Evolutionary conservation across 1,140 invertebrate species (phyloP).

Genomic region (Drosophila neocordata): DNA sequence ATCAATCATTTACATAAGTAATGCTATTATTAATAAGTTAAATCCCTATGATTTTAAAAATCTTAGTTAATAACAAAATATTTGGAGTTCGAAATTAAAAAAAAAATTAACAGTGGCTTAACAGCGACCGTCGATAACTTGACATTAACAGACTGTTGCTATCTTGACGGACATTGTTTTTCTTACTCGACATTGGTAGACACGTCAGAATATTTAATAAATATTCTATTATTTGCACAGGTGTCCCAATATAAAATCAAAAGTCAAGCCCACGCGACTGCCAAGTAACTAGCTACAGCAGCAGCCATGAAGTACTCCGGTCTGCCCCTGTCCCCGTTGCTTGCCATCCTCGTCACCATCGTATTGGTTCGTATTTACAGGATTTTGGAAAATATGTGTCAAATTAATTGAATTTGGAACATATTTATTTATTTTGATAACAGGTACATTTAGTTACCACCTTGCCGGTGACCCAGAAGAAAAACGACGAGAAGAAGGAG

Average conservation of each 20-base stretch:
- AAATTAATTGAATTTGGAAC: not conserved
- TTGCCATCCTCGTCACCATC: conserved; percentile 19
- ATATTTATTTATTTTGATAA: not conserved
- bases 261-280: conserved; percentile 6
- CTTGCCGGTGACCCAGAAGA: conserved; percentile 73
- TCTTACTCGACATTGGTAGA: conserved; percentile 12
- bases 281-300: conserved; percentile 8
- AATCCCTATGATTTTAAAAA: no score
- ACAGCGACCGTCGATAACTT: no score
- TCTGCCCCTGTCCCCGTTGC: conserved; percentile 19
- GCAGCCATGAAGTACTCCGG: conserved; percentile 42
- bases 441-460: conserved; percentile 23
- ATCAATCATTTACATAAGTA: no score
- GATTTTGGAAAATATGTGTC: not conserved
- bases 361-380: not conserved
- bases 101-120: no score
- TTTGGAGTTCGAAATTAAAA: no score
- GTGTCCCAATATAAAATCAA: conserved; percentile 30
- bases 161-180: no score
- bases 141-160: no score
- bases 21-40: no score
- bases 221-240: conserved; percentile 43
- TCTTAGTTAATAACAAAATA: no score
- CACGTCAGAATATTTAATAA: conserved; percentile 48
- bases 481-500: conserved; percentile 60